These are phyloP conservation scores for Nesometra sesokonis DNA, from an alignment of 35 echinoderm and acorn worm species.

Conservation along the genomic window DNA sequence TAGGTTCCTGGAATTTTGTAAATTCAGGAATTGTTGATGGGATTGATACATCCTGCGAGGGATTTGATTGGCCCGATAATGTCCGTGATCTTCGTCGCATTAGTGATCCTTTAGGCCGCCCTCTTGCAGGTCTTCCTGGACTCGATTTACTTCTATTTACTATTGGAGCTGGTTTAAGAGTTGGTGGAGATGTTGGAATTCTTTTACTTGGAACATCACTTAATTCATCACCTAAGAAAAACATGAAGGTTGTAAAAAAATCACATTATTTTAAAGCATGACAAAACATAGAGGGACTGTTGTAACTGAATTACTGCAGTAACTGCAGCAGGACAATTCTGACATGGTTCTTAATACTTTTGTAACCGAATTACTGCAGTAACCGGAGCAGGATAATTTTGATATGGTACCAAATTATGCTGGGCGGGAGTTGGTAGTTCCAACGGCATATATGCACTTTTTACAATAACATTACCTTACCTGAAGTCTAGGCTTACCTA, in stretches of 20 bases:
- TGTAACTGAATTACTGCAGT: too few species aligned
- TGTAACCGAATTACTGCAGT: too few species aligned
- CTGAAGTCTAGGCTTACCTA: too few species aligned
- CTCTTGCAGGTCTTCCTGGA: constrained; percentile 36
- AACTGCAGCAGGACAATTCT: too few species aligned
- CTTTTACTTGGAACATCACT: constrained; percentile 50
- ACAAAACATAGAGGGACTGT: too few species aligned
- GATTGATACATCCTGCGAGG: neutral
- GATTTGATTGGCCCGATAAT: neutral
- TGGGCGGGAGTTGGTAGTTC: too few species aligned
- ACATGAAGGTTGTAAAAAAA: neutral
- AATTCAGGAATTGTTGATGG: neutral
- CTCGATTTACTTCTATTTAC: constrained; percentile 54
- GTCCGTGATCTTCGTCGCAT: neutral
- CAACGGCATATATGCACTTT: too few species aligned
- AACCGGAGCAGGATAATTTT: too few species aligned
- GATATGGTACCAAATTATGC: too few species aligned
- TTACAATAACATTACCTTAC: too few species aligned
- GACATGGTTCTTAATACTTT: too few species aligned
- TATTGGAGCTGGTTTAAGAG: constrained; percentile 61
- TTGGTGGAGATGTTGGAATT: constrained; percentile 63
- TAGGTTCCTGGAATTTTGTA: neutral
- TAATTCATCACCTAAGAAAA: constrained; percentile 51
- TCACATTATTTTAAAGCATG: too few species aligned
- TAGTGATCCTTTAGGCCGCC: constrained; percentile 27